These are phyloP conservation scores for Paraplagusia blochii DNA, from an alignment of 2,113 vertebrate genomes.

Conservation along the genomic window DNA sequence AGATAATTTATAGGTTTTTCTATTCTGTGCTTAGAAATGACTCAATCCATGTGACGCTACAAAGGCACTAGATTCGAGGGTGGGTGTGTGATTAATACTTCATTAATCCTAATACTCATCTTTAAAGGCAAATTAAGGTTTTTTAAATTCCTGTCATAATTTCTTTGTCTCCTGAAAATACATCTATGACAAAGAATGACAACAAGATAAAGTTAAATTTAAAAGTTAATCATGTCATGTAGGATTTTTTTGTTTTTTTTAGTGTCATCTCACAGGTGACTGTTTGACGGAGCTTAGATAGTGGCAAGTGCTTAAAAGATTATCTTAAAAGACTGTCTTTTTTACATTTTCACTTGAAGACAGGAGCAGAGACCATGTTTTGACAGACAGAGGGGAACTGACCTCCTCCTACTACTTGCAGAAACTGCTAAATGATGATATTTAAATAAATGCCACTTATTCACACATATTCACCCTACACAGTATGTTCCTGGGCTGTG, in stretches of 20 bases:
- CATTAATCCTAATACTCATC: slow-evolving; percentile 12
- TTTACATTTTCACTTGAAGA: no score
- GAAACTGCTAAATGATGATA: no score
- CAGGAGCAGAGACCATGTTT: not conserved
- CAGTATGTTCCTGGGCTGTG: no score
- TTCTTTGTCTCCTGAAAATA: not conserved
- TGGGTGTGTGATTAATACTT: slow-evolving; percentile 12
- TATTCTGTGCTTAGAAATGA: not conserved
- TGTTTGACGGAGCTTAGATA: slow-evolving; percentile 1
- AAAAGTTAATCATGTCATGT: slow-evolving; percentile 22
- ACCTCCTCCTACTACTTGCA: no score
- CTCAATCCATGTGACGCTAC: not conserved
- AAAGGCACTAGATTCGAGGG: not conserved
- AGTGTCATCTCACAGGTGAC: slow-evolving; percentile 32
- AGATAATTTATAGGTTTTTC: not conserved
- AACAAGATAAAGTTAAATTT: not conserved
- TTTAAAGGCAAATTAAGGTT: not conserved
- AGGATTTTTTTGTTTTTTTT: not conserved
- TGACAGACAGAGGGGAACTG: not conserved
- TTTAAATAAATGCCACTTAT: no score
- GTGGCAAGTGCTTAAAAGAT: not conserved
- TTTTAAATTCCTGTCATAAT: slow-evolving; percentile 16
- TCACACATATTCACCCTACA: no score
- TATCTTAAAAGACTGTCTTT: not conserved
- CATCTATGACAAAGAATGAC: slow-evolving; percentile 6